Percentiles rank a stretch among this genome's conserved stretches.
Evolutionary conservation across 2,888 invertebrate species (phyloP).

Genomic region (Drosophila villosipedis): DNA sequence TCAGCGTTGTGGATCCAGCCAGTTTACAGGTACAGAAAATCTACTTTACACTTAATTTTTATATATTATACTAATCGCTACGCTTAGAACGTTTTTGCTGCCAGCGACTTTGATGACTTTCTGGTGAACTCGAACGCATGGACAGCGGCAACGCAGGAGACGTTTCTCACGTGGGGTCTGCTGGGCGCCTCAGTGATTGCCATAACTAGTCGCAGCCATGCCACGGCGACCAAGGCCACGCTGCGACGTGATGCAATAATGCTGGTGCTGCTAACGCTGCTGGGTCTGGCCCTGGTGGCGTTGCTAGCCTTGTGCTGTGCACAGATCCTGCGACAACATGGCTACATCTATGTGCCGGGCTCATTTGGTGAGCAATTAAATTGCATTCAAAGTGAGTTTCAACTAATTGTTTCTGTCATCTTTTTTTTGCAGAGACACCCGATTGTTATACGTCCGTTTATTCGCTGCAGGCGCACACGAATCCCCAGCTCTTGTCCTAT

Average conservation of each 20-base stretch:
- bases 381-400: accelerated
- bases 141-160: slow-evolving; percentile 95
- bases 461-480: slow-evolving; percentile 87
- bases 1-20: slow-evolving; percentile 78
- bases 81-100: slow-evolving; percentile 90
- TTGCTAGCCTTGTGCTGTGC: slow-evolving; percentile 93
- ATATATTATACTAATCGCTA: neutral
- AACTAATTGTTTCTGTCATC: slow-evolving; percentile 41
- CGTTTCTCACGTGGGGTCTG: slow-evolving; percentile 92
- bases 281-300: slow-evolving; percentile 90
- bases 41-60: neutral
- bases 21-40: slow-evolving; percentile 71
- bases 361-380: slow-evolving; percentile 90
- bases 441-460: slow-evolving; percentile 90
- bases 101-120: slow-evolving; percentile 93
- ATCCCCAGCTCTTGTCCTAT: slow-evolving; percentile 87
- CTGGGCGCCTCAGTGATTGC: slow-evolving; percentile 86
- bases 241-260: slow-evolving; percentile 88
- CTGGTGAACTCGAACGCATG: slow-evolving; percentile 93
- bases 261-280: slow-evolving; percentile 90
- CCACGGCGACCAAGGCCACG: slow-evolving; percentile 69
- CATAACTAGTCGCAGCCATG: slow-evolving; percentile 82
- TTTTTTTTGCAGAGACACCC: slow-evolving; percentile 88
- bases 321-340: slow-evolving; percentile 90
- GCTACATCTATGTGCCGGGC: slow-evolving; percentile 91